A percentile compares a stretch with the other conserved stretches of the same genome.
Conservation (phyloP, 2,888 invertebrate genomes). For the Nymphalis polychloros region DNA sequence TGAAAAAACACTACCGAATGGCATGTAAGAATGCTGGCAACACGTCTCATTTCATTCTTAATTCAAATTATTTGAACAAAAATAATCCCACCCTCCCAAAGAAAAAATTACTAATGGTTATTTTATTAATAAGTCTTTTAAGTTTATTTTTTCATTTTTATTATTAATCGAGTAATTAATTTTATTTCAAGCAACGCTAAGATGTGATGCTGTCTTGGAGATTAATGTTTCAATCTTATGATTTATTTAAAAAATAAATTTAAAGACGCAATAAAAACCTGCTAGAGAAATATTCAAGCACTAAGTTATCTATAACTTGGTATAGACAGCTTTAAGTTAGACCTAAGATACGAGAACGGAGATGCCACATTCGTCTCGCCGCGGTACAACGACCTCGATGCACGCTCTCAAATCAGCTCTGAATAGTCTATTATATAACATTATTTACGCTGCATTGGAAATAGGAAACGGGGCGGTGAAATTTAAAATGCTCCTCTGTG, state of each 20-base stretch:
- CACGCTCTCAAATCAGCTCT: conserved; percentile 21
- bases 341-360: conserved; percentile 22
- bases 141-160: too few relatives aligned
- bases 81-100: too few relatives aligned
- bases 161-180: too few relatives aligned
- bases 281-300: background rate
- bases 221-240: too few relatives aligned
- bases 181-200: background rate
- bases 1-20: too few relatives aligned
- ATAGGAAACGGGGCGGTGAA: conserved; percentile 4
- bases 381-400: conserved; percentile 29
- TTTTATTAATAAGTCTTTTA: too few relatives aligned
- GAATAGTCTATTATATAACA: conserved; percentile 30
- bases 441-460: conserved; percentile 26
- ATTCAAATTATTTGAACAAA: too few relatives aligned
- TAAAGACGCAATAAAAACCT: background rate
- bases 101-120: too few relatives aligned
- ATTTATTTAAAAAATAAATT: background rate
- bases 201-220: background rate
- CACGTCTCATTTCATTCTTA: too few relatives aligned
- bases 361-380: conserved; percentile 32
- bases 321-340: conserved; percentile 13
- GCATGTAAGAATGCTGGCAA: too few relatives aligned
- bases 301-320: conserved; percentile 2
- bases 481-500: background rate